Evolutionary conservation across 2,113 vertebrate genomes (phyloP).

Genomic region (Gasterosteus nipponicus): DNA sequence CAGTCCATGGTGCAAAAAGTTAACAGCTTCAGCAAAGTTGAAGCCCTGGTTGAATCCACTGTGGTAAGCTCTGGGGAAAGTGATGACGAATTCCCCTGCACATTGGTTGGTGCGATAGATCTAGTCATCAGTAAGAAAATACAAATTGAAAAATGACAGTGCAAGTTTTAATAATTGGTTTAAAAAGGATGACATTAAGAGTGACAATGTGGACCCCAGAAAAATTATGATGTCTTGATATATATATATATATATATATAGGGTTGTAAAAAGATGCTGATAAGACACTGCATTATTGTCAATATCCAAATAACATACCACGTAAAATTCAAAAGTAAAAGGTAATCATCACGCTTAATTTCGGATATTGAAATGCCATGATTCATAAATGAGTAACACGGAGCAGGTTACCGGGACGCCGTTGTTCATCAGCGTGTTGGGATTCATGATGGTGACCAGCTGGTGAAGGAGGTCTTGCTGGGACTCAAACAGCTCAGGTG

Average conservation of each 20-base stretch:
- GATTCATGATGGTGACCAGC: constrained; percentile 99
- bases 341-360: background rate
- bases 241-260: background rate
- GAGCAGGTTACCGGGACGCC: constrained; percentile 88
- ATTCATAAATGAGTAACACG: background rate
- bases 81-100: constrained; percentile 98
- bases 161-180: background rate
- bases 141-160: background rate
- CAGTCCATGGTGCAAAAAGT: constrained; percentile 98
- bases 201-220: background rate
- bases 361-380: background rate
- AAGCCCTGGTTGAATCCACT: constrained; percentile 99
- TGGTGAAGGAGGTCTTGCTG: constrained; percentile 98
- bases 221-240: background rate
- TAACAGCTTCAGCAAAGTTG: constrained; percentile 98
- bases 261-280: background rate
- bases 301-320: no score
- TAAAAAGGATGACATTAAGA: background rate
- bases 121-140: constrained; percentile 70
- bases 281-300: background rate
- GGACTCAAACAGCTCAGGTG: constrained; percentile 95
- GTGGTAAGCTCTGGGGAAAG: constrained; percentile 97
- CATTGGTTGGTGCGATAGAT: constrained; percentile 98
- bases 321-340: background rate
- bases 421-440: constrained; percentile 96